Evolutionary conservation across 2,797 vertebrate genomes (phyloP), one percentile per base, ranked within the genome.

Genomic region (Peromyscus melanophrys): DNA sequence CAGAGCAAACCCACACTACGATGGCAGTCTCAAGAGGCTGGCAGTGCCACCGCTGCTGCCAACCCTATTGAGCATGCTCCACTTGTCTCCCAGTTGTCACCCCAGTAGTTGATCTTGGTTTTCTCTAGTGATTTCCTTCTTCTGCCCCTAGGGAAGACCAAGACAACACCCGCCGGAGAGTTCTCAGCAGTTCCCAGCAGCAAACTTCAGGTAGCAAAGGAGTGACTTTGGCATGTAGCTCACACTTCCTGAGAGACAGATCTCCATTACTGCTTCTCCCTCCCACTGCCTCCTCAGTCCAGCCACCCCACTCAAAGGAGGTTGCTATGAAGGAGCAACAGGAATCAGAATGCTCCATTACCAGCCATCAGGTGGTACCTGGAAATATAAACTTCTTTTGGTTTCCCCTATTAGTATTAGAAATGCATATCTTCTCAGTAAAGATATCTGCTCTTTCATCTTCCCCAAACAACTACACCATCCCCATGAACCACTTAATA

Each of bases 41-140:
- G 10, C 4, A 10, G 25, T 49, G 27, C 6, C 40, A 86, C 0
- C 25, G 9, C 9, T 1, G 0, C 0, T 29, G 14, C 6, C 3
- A 1, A 0, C 8, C 2, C 0, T n/a, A 17, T 55, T 69, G n/a
- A 27, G 37, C 0, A 0, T 2, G 2, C 25, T 71, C 29, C 31
- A 6, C 52, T 84, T 71, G 19, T 75, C 27, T 59, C 71, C 43
- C 37, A 34, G 9, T 78, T 59, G 37, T 27, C 37, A 63, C 13
- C 9, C 40, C 43, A 10, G 61, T 1, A 40, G 29, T 34, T 46
- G 16, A 27, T 52, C 4, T 29, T 63, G 17, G 11, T 1, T 14
- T 77, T 37, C 13, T 65, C 4, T n/a, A 29, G 5, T 92, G 40
- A n/a, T 71, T 88, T 89, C 55, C 57, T 84, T 71, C 40, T 87